phyloP scores from a whole-genome alignment of 2,113 vertebrate genomes.

The Stictonetta naevosa region DNA sequence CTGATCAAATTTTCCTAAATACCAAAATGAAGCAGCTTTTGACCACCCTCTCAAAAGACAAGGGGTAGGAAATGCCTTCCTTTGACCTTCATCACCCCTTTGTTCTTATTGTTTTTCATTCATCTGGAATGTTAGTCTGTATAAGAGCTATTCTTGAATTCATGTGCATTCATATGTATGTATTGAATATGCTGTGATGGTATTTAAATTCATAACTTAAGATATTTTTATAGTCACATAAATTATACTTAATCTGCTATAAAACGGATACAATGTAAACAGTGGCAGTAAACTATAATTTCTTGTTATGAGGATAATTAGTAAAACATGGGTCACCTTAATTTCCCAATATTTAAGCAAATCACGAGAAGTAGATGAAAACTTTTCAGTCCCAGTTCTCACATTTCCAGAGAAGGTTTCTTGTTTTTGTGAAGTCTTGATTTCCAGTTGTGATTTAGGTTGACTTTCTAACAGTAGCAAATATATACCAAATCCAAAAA shows the following conservation, averaged over 20 bases:
- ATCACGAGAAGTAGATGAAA: background rate
- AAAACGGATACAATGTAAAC: background rate
- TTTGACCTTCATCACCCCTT: background rate
- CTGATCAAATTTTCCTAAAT: background rate
- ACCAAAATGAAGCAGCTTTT: background rate
- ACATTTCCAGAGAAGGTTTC: background rate
- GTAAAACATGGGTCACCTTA: background rate
- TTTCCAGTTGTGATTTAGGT: background rate
- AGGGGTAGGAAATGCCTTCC: background rate
- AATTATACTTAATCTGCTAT: too few species aligned
- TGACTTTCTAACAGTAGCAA: background rate
- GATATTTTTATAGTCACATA: too few species aligned
- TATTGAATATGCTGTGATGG: background rate
- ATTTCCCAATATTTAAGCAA: background rate
- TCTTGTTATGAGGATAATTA: background rate
- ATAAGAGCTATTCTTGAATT: background rate
- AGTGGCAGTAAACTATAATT: background rate
- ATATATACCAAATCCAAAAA: background rate
- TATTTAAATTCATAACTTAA: background rate
- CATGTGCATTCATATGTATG: background rate
- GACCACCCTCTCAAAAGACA: background rate
- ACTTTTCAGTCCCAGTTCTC: background rate
- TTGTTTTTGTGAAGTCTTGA: background rate
- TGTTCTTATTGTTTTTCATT: background rate
- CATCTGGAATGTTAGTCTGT: background rate